Percentiles rank a stretch among this genome's conserved stretches.
These are phyloP conservation scores for Coecobrya sp. DNA, from an alignment of 2,888 invertebrate species.

Conservation along the genomic window DNA sequence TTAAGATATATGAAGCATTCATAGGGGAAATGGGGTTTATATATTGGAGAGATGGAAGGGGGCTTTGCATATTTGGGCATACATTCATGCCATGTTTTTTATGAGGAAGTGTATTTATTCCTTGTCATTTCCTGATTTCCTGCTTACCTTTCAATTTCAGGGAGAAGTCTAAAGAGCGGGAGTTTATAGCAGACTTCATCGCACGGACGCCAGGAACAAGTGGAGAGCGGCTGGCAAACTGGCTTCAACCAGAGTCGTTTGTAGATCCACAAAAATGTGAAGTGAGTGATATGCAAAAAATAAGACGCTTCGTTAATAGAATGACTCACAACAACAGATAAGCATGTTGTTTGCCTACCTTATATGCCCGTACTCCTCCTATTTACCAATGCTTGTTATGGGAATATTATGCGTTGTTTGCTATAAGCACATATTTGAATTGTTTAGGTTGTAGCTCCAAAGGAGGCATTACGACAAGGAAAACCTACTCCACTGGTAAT, in stretches of 20 bases:
- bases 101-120: not conserved
- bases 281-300: constrained; percentile 88
- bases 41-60: not conserved
- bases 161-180: constrained; percentile 95
- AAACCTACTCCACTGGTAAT: constrained; percentile 95
- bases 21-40: not conserved
- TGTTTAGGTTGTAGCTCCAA: constrained; percentile 83
- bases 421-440: not conserved
- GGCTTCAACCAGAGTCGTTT: constrained; percentile 97
- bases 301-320: not conserved
- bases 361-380: too few species aligned
- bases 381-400: not conserved
- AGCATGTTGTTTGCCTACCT: too few species aligned
- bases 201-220: constrained; percentile 94
- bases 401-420: not conserved
- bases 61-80: not conserved
- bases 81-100: not conserved
- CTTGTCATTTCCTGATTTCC: constrained; percentile 42
- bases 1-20: constrained; percentile 30
- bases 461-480: constrained; percentile 91
- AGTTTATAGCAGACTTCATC: constrained; percentile 97
- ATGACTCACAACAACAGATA: not conserved
- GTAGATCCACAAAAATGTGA: constrained; percentile 96
- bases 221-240: constrained; percentile 97
- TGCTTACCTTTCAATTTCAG: constrained; percentile 85